Base-by-base conservation (phyloP, 2,797 vertebrate species). In the Hoplostethus mediterraneus region DNA sequence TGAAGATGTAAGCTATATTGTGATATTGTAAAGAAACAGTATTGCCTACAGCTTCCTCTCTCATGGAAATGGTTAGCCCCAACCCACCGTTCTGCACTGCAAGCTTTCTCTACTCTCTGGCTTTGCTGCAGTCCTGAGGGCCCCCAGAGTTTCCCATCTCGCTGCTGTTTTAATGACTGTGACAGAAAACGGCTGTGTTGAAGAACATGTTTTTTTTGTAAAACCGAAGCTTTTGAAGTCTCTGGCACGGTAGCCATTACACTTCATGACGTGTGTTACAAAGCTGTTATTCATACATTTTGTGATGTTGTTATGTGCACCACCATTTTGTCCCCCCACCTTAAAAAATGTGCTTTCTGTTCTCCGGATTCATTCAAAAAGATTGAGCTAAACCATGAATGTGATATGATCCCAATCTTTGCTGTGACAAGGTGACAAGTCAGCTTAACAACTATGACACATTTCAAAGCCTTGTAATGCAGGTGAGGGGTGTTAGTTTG, bases 21-120 rank as follows among this genome's bases (percentile, higher is more conserved):
- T 54, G 60, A 63, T 71, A 79, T 30, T 67, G 48, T 4, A 47
- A 63, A 79, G 3, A 36, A 70, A 60, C 78, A 54, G 62, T 40
- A 40, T 53, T 33, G 59, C 71, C 51, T 58, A 1, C 71, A 77
- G 71, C 65, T 75, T 75, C 62, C 48, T 60, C 30, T 77, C 77
- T 51, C 42, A 72, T 67, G 73, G 75, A 77, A 80, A 30, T 4
- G 14, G 30, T 71, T 58, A 6, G 47, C 31, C 55, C 13, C 49
- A 3, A 68, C 12, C 47, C 62, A 2, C 5, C 16, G 63, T 38
- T 61, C 62, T 42, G 12, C 48, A 53, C 31, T 33, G 25, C 17
- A 6, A 55, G 72, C 44, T 28, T 48, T 30, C 31, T 36, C 38
- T 0, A 5, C 36, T n/a, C 65, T 58, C 44, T 36, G 54, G 65